Evolutionary conservation across 1,140 invertebrate species (phyloP).

Genomic region (Nilaparvata lugens): DNA sequence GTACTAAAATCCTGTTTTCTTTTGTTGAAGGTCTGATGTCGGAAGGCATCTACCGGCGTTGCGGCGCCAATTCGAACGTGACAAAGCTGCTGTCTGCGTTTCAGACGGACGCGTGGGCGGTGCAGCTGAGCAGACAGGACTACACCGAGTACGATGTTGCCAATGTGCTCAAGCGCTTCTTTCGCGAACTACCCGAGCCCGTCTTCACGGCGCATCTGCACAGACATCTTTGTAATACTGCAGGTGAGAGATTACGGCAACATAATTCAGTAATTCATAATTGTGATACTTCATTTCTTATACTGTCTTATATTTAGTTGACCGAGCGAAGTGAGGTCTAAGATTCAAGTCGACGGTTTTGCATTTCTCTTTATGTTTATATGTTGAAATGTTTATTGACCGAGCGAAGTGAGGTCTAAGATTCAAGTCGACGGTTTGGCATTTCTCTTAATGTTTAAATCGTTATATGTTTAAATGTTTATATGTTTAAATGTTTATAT

Average conservation of each 20-base stretch:
- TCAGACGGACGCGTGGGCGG: constrained; percentile 68
- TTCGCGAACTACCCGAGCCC: constrained; percentile 66
- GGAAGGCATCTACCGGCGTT: constrained; percentile 77
- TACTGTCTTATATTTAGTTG: no score
- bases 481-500: no score
- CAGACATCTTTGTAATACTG: constrained; percentile 38
- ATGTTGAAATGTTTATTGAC: no score
- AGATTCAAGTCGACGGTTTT: no score
- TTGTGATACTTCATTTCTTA: no score
- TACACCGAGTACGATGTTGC: constrained; percentile 81
- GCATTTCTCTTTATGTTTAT: no score
- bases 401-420: no score
- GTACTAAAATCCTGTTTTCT: constrained; percentile 7
- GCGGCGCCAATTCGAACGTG: constrained; percentile 66
- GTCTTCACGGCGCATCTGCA: constrained; percentile 49
- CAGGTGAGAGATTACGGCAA: constrained; percentile 17
- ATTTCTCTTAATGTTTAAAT: no score
- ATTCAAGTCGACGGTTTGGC: no score
- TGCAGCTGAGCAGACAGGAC: constrained; percentile 60
- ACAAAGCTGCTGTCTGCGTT: constrained; percentile 63
- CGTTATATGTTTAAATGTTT: no score
- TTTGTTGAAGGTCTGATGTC: constrained; percentile 56
- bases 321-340: no score
- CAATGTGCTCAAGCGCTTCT: constrained; percentile 72
- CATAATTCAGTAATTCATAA: no score